phyloP scores from a whole-genome alignment of 2,113 vertebrate species.

The Gopherus evgoodei region DNA sequence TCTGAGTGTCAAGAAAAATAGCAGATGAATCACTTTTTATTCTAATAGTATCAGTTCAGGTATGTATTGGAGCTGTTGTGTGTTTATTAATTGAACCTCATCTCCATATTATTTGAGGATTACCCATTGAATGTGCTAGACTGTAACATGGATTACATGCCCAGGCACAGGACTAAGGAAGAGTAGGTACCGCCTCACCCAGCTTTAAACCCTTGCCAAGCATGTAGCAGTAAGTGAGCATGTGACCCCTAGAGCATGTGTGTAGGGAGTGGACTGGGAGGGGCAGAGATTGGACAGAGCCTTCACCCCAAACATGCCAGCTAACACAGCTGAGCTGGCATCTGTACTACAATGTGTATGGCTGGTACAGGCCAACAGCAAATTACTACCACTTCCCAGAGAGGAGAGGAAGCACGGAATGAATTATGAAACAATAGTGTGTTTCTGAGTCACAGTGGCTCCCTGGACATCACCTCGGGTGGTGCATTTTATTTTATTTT shows the following conservation, averaged over 20 bases:
- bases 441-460: background rate
- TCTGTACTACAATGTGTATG: accelerated
- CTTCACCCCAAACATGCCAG: background rate
- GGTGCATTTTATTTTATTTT: background rate
- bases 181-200: background rate
- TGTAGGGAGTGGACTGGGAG: background rate
- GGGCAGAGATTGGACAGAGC: background rate
- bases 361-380: background rate
- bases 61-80: background rate
- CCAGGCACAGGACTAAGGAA: background rate
- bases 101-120: background rate
- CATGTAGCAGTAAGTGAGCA: background rate
- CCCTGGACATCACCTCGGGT: background rate
- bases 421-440: background rate
- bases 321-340: background rate
- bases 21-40: background rate
- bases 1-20: background rate
- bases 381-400: background rate
- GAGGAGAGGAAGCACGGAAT: background rate
- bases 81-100: background rate
- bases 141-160: background rate
- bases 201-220: background rate
- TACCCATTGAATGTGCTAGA: background rate
- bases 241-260: background rate
- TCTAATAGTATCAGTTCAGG: background rate